Percentiles rank a stretch among this genome's conserved stretches.
Conservation (phyloP, 2,888 invertebrate genomes). For the Biston stratarius region DNA sequence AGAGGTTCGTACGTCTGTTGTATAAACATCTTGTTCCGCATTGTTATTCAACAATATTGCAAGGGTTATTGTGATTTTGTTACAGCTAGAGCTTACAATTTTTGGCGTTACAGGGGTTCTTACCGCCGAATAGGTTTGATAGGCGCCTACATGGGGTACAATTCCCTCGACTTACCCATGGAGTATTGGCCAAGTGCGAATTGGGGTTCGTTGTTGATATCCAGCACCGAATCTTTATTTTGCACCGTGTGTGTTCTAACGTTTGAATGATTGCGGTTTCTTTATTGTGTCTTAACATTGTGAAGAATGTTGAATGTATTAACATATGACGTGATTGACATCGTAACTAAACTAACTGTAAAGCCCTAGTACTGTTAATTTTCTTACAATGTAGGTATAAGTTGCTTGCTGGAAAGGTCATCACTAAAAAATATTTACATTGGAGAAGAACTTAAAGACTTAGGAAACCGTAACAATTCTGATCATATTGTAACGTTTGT, state of each 20-base stretch:
- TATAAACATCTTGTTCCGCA: not conserved
- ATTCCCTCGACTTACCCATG: conserved; percentile 84
- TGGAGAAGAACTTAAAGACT: not conserved
- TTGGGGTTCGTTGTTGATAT: conserved; percentile 86
- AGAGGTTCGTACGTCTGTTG: conserved; percentile 83
- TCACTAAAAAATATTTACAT: conserved; percentile 40
- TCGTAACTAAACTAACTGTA: conserved; percentile 52
- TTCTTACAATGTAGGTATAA: conserved; percentile 4
- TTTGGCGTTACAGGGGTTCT: conserved; percentile 86
- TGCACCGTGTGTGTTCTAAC: conserved; percentile 59
- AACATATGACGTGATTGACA: conserved; percentile 44
- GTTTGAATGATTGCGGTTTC: conserved; percentile 41
- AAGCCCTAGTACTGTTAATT: conserved; percentile 3
- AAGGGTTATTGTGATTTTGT: conserved; percentile 77
- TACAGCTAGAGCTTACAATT: conserved; percentile 86
- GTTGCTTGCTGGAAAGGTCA: conserved; percentile 24
- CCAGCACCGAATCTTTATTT: conserved; percentile 62
- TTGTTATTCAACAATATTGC: conserved; percentile 63
- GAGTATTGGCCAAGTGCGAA: conserved; percentile 87
- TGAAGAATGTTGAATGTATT: conserved; percentile 40
- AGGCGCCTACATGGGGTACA: conserved; percentile 83
- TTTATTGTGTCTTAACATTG: conserved; percentile 41
- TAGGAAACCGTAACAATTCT: too few species aligned
- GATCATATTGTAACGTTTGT: not conserved
- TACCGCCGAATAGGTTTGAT: conserved; percentile 73